Base-by-base conservation (phyloP, 1,140 invertebrate genomes). In the Wiebesia pumilae region DNA sequence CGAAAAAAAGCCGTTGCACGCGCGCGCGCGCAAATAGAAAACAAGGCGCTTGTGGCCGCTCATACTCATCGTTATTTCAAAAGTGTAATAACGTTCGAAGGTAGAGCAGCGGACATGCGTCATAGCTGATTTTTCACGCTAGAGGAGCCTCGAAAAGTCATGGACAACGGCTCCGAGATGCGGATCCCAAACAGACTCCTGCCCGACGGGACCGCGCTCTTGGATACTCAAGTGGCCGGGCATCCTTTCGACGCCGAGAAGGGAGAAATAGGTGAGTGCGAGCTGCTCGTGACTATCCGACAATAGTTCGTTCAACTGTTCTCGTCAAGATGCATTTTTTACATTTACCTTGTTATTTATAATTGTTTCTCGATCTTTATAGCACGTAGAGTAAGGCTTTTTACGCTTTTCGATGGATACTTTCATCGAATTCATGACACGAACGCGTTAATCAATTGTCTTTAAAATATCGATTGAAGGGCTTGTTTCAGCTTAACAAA, bases 161-260 rank as follows among this genome's bases (percentile, higher is more conserved):
- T 75, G 71, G 40, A 75, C 21, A 43, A 24, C 24, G 40, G 38
- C 7, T 43, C 40, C 38, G 24, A 58, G 71, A 30, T 6, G 35
- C 81, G 1, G 47, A 4, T 27, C 2, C 83, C 38, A 9, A 9
- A 35, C 3, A 27, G 16, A 38, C 27, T 75, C 16, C 89, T 93
- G 67, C 92, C 93, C 62, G 88, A 87, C 73, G 92, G 89, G 35
- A 89, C 90, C 47, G 88, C 85, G 19, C 90, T 89, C 67, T 88
- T 96, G 58, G 94, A 94, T 78, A 95, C 95, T 87, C 97, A 97
- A 93, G 96, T 97, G 3, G 96, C 96, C 35, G 96, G 96, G 1
- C 97, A 97, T 91, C 93, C 92, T 83, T 95, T 95, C 85, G 93
- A 94, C 47, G 90, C 93, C 24, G 93, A 94, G 47, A 94, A 94